phyloP scores from a whole-genome alignment of 2,888 invertebrate species.

The Perizoma affinitatum region DNA sequence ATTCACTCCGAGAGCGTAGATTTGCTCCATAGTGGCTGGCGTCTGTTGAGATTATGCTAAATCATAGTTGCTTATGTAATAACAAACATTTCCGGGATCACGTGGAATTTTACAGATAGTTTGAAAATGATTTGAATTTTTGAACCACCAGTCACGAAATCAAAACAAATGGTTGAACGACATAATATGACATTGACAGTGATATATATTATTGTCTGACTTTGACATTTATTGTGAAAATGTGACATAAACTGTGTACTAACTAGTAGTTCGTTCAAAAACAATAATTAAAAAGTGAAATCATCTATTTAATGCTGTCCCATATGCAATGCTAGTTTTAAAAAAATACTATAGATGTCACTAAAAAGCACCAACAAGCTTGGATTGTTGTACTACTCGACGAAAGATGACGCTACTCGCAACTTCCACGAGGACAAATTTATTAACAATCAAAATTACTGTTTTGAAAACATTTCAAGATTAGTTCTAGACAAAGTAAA shows the following conservation, averaged over 20 bases:
- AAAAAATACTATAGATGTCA: constrained; percentile 17
- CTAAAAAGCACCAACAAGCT: neutral
- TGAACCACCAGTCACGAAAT: constrained; percentile 17
- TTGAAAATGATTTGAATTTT: constrained; percentile 34
- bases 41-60: constrained; percentile 23
- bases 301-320: too few relatives aligned
- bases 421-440: too few relatives aligned
- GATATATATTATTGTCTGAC: neutral
- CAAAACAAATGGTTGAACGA: constrained; percentile 25
- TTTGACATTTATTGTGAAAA: neutral
- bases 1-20: constrained; percentile 66
- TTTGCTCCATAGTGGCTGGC: constrained; percentile 58
- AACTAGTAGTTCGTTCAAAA: too few relatives aligned
- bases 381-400: constrained; percentile 16
- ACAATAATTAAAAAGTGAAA: too few relatives aligned
- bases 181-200: constrained; percentile 15
- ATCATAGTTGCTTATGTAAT: constrained; percentile 33
- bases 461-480: too few relatives aligned
- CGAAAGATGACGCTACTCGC: constrained; percentile 13
- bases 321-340: too few relatives aligned
- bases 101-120: constrained; percentile 17
- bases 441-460: too few relatives aligned
- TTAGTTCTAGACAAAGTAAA: too few relatives aligned
- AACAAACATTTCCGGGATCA: constrained; percentile 19
- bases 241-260: neutral